Base-by-base conservation (phyloP, 2,888 invertebrate species). In the Sympetrum striolatum region DNA sequence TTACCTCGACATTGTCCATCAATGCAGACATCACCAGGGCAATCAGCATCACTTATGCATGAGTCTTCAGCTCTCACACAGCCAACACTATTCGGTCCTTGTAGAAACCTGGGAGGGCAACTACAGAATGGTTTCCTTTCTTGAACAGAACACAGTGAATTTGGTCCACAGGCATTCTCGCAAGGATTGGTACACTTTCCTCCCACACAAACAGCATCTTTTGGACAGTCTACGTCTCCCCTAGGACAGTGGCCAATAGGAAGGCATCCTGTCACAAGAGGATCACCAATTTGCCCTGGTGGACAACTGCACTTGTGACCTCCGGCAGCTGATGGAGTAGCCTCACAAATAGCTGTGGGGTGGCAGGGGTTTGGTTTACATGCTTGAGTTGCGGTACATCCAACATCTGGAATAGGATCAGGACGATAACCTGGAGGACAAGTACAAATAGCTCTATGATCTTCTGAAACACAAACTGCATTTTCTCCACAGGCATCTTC, bases 401-500 rank as follows among this genome's bases (percentile, higher is more conserved):
- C 96, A 18, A 98, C 96, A 92, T 98, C 98, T n/a, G 98, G 96
- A 48, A 97, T 94, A 2, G 98, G 98, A 93, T 98, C 97, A 2
- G 97, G 96, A 92, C 95, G 96, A 93, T 96, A 97, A 15, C 98
- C 98, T 53, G 96, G 96, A 60, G 98, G 98, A 93, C 98, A 98
- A 93, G 97, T 97, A 92, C 98, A 98, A 31, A 95, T 95, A 14
- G 96, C 95, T 93, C 96, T 96, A 93, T 98, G 98, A 92, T 97
- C 96, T 93, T 98, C 97, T 8, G 97, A 96, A 92, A 98, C 96
- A 93, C 98, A 98, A 25, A 98, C 97, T 14, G 98, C 97, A 93
- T 98, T 98, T 31, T 95, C 96, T 0, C 98, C 98, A 92, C 98
- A 98, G 2, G 97, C 96, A 92, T 97, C 96, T 93, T 97, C 96